These are phyloP conservation scores for Ochropacha duplaris DNA, from an alignment of 2,888 invertebrate genomes.

Conservation along the genomic window DNA sequence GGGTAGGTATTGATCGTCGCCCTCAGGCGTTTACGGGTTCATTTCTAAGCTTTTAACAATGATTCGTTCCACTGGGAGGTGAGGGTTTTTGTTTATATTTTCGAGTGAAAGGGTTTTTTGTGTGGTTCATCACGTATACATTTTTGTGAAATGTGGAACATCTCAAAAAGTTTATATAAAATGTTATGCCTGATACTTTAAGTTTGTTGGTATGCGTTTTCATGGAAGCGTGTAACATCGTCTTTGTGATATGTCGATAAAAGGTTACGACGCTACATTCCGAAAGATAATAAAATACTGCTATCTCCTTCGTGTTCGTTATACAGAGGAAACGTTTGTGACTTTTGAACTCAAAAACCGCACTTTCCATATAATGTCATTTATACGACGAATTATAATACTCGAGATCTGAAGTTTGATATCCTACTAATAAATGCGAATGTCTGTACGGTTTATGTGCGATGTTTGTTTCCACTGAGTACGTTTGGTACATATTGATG, in stretches of 20 bases:
- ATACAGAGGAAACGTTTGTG: background rate
- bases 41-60: slow-evolving; percentile 26
- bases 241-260: background rate
- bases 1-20: slow-evolving; percentile 31
- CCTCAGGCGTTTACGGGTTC: slow-evolving; percentile 21
- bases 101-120: background rate
- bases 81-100: background rate
- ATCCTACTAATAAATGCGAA: too few relatives aligned
- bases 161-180: background rate
- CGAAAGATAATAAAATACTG: background rate
- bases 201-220: background rate
- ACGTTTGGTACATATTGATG: too few relatives aligned
- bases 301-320: background rate
- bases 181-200: background rate
- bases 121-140: background rate
- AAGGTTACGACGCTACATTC: background rate
- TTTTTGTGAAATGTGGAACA: background rate
- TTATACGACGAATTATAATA: too few relatives aligned
- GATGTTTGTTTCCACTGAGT: too few relatives aligned
- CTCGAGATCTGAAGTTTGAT: too few relatives aligned
- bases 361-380: background rate
- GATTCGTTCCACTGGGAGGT: slow-evolving; percentile 7
- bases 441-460: too few relatives aligned
- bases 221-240: background rate
- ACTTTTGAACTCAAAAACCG: background rate